Base-by-base conservation (phyloP, 2,888 invertebrate species). In the Tetranychus truncatus region DNA sequence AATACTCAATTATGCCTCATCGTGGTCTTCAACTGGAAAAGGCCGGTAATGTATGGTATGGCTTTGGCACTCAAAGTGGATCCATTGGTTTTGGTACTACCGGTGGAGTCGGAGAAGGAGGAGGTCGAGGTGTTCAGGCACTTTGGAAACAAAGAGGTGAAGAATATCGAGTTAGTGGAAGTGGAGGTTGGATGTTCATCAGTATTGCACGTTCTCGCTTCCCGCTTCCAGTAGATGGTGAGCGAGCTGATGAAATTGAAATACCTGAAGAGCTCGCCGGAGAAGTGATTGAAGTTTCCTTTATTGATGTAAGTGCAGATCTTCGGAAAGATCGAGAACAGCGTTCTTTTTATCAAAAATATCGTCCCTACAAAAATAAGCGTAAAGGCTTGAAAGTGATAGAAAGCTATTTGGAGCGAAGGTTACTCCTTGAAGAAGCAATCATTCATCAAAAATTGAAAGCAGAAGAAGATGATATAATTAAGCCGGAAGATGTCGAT, bases 121-220 rank as follows among this genome's bases (percentile, higher is more conserved):
- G 71, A 69, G 76, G 76, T 15, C 44, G 72, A 45, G 71, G 76
- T 65, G 75, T 76, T 44, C 78, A 78, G 45, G 77, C 87, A 86
- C 86, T 91, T 34, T 93, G 93, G 92, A 96, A 96, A 83, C 94
- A 95, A 84, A 95, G 94, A 83, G 97, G 97, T 0, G 99, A 99
- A 84, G 96, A 97, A 81, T 99, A 96, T 82, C 87, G 99, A 78
- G 89, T 97, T 71, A 94, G 94, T 81, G 96, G 96, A 0, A 90
- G 91, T 80, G 95, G 95, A 89, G 97, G 96, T n/a, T 99, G 97
- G 97, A 84, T 91, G 74, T 95, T 95, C 94, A 15, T 20, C 44
- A n/a, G 18, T 44, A 45, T 45, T 45, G n/a, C 72, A 18, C 11
- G 72, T 11, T n/a, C 45, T 44, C 44, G 45, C 11, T 15, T 24